Conservation (phyloP, 2,113 vertebrate genomes). For the Fukomys damarensis region DNA sequence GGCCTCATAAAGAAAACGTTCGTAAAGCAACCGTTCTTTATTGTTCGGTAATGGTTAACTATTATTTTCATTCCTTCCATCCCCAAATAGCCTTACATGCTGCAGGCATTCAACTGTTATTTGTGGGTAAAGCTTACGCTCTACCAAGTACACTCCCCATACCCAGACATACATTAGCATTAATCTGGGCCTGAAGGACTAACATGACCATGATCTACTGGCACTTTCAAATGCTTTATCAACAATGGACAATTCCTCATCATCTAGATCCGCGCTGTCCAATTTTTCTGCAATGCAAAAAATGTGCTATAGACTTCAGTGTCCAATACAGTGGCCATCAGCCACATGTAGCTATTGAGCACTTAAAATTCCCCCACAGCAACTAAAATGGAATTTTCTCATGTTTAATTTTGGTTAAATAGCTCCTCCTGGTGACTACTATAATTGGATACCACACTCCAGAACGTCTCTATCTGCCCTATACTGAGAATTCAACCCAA, state of each 20-base stretch:
- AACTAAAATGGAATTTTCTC: background rate
- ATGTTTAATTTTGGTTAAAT: background rate
- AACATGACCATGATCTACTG: background rate
- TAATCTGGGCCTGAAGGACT: background rate
- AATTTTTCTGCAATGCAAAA: background rate
- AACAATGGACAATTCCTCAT: background rate
- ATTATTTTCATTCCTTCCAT: slow-evolving; percentile 5
- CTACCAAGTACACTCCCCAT: background rate
- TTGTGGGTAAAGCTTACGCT: slow-evolving; percentile 12
- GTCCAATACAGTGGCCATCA: background rate
- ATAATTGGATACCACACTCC: background rate
- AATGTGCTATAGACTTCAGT: background rate
- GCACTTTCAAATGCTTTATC: background rate
- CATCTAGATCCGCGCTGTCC: background rate
- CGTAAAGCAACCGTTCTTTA: background rate
- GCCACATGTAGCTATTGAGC: background rate
- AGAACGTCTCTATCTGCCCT: background rate
- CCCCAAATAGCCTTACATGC: background rate
- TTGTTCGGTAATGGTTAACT: slow-evolving; percentile 12
- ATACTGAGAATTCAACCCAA: background rate
- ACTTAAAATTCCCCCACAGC: background rate
- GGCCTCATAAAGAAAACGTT: background rate
- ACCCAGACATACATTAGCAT: background rate
- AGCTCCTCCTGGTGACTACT: background rate
- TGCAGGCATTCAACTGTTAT: background rate